A percentile compares a stretch with the other conserved stretches of the same genome.
Conservation (phyloP, 2,113 vertebrate species). For the Rana temporaria region DNA sequence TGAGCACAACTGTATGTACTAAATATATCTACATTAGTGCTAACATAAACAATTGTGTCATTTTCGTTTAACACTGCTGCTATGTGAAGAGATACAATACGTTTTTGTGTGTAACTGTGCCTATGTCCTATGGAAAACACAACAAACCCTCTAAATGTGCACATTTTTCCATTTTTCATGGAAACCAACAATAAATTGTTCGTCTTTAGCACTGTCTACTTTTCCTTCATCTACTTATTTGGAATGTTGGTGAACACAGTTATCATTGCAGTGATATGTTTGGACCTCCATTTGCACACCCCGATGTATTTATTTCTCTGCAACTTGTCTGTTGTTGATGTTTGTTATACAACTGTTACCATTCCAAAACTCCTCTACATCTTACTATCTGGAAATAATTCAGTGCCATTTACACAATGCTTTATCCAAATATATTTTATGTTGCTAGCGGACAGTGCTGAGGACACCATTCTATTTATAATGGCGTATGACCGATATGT, state of each 20-base stretch:
- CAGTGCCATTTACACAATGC: background rate
- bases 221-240: background rate
- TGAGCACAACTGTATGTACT: too few relatives aligned
- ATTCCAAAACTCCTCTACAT: background rate
- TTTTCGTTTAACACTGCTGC: too few relatives aligned
- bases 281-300: background rate
- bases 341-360: background rate
- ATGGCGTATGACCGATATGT: constrained; percentile 17
- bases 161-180: background rate
- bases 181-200: background rate
- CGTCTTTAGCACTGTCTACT: background rate
- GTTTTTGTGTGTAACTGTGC: too few relatives aligned
- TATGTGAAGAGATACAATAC: too few relatives aligned
- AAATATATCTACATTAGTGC: too few relatives aligned
- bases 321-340: background rate
- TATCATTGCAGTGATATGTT: background rate
- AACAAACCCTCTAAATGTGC: background rate
- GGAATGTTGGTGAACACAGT: background rate
- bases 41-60: too few relatives aligned
- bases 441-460: background rate
- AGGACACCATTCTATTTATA: background rate
- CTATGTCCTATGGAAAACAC: background rate
- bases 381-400: background rate
- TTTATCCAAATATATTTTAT: constrained; percentile 11
- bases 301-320: background rate